phyloP scores from a whole-genome alignment of 2,113 vertebrate genomes.

The Vulpes lagopus region DNA sequence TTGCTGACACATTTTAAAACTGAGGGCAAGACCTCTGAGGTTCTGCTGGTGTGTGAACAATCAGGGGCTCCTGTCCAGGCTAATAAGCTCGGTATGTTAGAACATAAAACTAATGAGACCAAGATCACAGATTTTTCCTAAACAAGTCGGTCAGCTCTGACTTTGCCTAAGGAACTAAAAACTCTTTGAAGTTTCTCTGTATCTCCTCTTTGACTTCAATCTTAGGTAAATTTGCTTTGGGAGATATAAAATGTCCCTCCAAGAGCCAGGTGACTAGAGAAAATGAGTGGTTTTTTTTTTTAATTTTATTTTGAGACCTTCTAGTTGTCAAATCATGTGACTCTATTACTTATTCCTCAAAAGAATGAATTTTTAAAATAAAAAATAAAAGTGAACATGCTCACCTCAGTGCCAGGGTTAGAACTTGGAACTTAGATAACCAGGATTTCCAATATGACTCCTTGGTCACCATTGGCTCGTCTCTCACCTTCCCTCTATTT shows the following conservation, averaged over 20 bases:
- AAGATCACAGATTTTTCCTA: background rate
- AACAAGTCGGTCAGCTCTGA: conserved; percentile 28
- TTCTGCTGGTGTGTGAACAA: background rate
- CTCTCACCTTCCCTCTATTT: background rate
- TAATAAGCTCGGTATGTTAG: background rate
- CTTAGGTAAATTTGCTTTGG: background rate
- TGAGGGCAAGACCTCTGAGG: background rate
- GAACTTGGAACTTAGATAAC: background rate
- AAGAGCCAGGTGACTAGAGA: background rate
- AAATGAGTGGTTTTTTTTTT: background rate
- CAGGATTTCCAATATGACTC: background rate
- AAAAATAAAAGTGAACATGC: background rate
- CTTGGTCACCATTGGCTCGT: background rate
- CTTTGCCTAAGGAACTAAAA: background rate
- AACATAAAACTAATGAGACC: background rate
- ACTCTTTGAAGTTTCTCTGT: background rate
- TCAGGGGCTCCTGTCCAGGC: background rate
- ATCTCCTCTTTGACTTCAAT: background rate
- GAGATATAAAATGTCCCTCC: background rate
- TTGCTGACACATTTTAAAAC: background rate
- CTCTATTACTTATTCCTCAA: background rate
- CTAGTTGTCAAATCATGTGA: background rate
- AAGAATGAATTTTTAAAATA: background rate
- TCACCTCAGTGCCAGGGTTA: background rate
- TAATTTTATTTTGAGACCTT: background rate